Evolutionary conservation across 2,888 invertebrate species (phyloP).

Genomic region (Limnephilus auricula): DNA sequence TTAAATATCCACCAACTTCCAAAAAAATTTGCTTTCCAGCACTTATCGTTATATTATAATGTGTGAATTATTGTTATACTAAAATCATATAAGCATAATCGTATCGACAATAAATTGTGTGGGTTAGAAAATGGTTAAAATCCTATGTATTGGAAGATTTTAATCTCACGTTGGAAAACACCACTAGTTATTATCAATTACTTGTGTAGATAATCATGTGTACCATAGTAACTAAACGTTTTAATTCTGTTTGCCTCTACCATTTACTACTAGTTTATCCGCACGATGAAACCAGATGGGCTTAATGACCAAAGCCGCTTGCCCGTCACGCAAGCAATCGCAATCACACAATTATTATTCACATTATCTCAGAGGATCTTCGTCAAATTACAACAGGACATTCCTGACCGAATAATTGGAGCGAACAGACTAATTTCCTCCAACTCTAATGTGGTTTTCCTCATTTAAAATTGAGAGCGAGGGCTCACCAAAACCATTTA

Average conservation of each 20-base stretch:
- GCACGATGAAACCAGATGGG: not conserved
- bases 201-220: too few relatives aligned
- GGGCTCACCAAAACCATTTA: not conserved
- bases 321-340: conserved; percentile 17
- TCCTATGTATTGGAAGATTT: too few relatives aligned
- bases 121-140: too few relatives aligned
- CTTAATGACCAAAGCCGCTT: not conserved
- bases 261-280: not conserved
- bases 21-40: too few relatives aligned
- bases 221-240: not conserved
- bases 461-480: not conserved
- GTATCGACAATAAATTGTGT: too few relatives aligned
- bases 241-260: not conserved
- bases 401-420: conserved; percentile 35
- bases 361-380: conserved; percentile 12
- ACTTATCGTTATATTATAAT: too few relatives aligned
- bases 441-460: conserved; percentile 1
- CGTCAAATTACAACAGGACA: not conserved
- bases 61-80: too few relatives aligned
- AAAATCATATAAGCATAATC: too few relatives aligned
- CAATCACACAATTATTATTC: not conserved
- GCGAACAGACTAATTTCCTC: conserved; percentile 21
- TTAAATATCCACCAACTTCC: too few relatives aligned
- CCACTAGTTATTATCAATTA: too few relatives aligned
- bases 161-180: too few relatives aligned